Conservation (phyloP, 2,888 invertebrate species). For the Pollenia angustigena region DNA sequence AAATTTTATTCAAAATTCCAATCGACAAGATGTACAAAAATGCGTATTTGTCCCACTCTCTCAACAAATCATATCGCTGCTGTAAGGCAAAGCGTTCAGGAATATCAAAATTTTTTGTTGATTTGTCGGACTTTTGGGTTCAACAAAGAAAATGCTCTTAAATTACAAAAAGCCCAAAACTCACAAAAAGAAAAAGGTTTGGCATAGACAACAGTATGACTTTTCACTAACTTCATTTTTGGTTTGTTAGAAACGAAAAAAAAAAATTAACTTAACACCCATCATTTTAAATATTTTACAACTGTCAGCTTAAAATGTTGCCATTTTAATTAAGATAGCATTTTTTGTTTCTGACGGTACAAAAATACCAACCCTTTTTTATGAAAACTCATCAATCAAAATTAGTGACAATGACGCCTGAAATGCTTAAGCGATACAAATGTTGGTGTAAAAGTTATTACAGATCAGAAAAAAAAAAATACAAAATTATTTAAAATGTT, state of each 20-base stretch:
- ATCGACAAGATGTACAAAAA: too few species aligned
- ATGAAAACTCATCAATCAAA: constrained; percentile 58
- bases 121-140: too few species aligned
- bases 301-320: constrained; percentile 62
- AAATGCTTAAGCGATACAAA: neutral
- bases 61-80: too few species aligned
- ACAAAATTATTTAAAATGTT: constrained; percentile 25
- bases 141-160: too few species aligned
- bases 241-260: neutral
- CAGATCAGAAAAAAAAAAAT: constrained; percentile 29
- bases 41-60: too few species aligned
- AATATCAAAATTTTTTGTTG: too few species aligned
- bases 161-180: too few species aligned
- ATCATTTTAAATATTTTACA: neutral
- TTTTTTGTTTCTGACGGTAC: neutral
- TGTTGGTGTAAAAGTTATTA: constrained; percentile 52
- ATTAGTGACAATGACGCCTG: constrained; percentile 48
- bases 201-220: too few species aligned
- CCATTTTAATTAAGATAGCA: constrained; percentile 51
- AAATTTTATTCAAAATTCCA: too few species aligned
- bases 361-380: neutral
- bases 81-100: too few species aligned
- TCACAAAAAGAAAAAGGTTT: too few species aligned
- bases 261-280: neutral
- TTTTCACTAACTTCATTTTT: too few species aligned